These are phyloP conservation scores for Bungarus multicinctus DNA, from an alignment of 2,113 vertebrate genomes.

Conservation along the genomic window DNA sequence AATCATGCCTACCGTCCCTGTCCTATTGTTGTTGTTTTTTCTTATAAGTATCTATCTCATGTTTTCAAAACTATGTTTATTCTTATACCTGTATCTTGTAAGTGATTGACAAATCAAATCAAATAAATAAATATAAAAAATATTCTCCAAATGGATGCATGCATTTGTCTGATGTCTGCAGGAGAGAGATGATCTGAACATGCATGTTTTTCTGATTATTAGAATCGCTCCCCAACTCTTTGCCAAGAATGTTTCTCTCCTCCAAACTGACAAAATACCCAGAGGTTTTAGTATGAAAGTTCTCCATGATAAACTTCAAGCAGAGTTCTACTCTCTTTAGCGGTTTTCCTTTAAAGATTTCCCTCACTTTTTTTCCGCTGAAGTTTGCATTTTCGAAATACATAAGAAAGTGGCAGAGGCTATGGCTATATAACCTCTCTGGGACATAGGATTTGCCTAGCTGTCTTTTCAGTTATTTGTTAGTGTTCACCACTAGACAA, in stretches of 20 bases:
- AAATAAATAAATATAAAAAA: too few species aligned
- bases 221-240: background rate
- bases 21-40: too few species aligned
- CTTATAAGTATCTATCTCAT: too few species aligned
- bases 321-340: conserved; percentile 9
- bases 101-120: too few species aligned
- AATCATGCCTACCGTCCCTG: too few species aligned
- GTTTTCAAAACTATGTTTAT: too few species aligned
- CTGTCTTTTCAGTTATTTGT: conserved; percentile 34
- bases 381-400: conserved; percentile 23
- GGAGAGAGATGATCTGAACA: background rate
- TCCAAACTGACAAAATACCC: background rate
- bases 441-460: conserved; percentile 8
- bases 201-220: background rate
- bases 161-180: background rate
- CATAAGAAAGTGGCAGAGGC: background rate
- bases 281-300: background rate
- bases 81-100: too few species aligned
- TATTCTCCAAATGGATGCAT: background rate
- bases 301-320: background rate
- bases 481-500: background rate
- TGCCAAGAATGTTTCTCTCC: background rate
- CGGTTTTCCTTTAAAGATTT: conserved; percentile 17
- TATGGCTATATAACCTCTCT: conserved; percentile 19
- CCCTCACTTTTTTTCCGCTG: background rate